These are phyloP conservation scores for Serilophus lunatus DNA, from an alignment of 2,113 vertebrate genomes.

Conservation along the genomic window DNA sequence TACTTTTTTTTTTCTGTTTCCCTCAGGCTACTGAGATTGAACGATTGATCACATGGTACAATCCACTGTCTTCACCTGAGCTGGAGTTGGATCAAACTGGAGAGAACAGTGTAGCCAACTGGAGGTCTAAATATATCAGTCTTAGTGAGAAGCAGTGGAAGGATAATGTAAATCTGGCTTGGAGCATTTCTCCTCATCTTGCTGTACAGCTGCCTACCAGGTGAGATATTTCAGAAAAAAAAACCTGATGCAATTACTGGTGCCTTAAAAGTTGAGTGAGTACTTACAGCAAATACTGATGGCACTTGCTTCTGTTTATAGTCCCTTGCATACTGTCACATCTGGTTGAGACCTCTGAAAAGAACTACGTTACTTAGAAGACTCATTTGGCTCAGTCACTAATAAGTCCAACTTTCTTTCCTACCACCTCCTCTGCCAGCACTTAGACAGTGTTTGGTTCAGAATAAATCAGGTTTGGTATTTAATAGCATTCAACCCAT, in stretches of 20 bases:
- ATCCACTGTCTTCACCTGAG: slow-evolving; percentile 90
- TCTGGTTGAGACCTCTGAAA: not conserved
- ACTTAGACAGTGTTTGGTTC: not conserved
- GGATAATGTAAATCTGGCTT: slow-evolving; percentile 93
- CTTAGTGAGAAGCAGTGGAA: slow-evolving; percentile 98
- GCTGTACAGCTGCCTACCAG: slow-evolving; percentile 91
- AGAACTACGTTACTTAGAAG: not conserved
- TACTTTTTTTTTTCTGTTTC: not conserved
- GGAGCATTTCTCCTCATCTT: slow-evolving; percentile 93
- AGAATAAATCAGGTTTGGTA: not conserved
- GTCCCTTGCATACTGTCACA: not conserved
- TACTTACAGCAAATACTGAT: not conserved
- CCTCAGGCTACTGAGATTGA: slow-evolving; percentile 92
- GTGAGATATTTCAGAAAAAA: slow-evolving; percentile 63
- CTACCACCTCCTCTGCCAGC: not conserved
- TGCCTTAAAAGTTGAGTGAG: not conserved
- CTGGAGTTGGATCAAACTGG: slow-evolving; percentile 90
- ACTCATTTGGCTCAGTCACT: not conserved
- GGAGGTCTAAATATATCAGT: slow-evolving; percentile 94
- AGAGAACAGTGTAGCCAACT: slow-evolving; percentile 93
- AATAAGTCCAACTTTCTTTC: not conserved
- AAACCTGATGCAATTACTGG: not conserved
- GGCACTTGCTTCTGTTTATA: not conserved
- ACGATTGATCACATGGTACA: slow-evolving; percentile 94
- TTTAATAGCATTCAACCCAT: not conserved